These are phyloP conservation scores for Lepidocyrtoides sp. DNA, from an alignment of 2,888 invertebrate genomes.

Conservation along the genomic window DNA sequence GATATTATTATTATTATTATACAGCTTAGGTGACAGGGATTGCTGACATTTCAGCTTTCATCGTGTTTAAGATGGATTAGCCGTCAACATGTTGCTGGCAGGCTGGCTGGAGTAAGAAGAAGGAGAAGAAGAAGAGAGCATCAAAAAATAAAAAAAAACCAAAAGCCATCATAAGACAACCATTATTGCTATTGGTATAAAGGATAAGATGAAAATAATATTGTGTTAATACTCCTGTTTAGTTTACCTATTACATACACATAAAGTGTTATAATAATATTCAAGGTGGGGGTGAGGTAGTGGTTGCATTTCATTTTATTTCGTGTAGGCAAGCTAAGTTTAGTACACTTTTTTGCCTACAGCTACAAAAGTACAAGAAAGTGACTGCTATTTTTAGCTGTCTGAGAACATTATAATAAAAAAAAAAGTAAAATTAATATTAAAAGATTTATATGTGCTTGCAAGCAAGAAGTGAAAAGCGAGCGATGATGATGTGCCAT, in stretches of 20 bases:
- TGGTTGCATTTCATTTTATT: no score
- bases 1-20: no score
- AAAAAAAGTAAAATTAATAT: no score
- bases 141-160: no score
- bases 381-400: background rate
- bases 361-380: background rate
- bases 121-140: conserved; percentile 12
- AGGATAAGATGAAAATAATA: no score
- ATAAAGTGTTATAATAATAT: background rate
- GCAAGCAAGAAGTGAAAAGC: no score
- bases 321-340: no score
- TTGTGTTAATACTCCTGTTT: background rate
- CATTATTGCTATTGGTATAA: background rate
- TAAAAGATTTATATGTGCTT: no score
- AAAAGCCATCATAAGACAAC: conserved; percentile 19
- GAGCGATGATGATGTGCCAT: background rate
- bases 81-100: conserved; percentile 81
- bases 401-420: conserved; percentile 12
- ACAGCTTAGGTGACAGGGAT: conserved; percentile 80
- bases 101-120: no score
- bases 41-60: conserved; percentile 82
- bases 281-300: no score
- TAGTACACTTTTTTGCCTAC: background rate
- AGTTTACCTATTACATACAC: background rate
- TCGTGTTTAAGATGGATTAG: conserved; percentile 82